Base-by-base conservation (phyloP, 2,888 invertebrate species). In the Nineta flava region DNA sequence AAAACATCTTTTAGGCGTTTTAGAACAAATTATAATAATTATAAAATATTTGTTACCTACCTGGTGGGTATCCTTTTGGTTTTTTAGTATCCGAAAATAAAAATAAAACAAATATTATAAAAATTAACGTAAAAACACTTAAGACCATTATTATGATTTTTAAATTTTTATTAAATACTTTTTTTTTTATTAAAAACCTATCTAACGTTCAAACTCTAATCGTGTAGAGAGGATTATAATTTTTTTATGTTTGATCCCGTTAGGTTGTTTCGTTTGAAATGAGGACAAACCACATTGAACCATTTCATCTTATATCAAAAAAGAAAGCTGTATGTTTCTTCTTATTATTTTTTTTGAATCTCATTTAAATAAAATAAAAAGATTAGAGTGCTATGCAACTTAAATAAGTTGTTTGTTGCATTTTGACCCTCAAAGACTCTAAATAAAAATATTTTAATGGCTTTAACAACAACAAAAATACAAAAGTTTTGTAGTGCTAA, bases 41-140 rank as follows among this genome's bases (percentile, higher is more conserved):
- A 45, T 44, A 15, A 43, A 48, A 32, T 32, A 42, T 9, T 31
- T 19, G 35, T 26, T n/a, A 17, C 31, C 12, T 63, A 74, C 75
- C 75, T 57, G 74, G 74, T 2, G 75, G 74, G 60, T 65, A 75
- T 48, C 67, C 66, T 53, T 59, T 63, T 1, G 75, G 74, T 56
- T 70, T 72, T 21, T 59, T 59, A 19, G 64, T 61, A 48, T 61
- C 58, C 41, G 51, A 48, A 34, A 56, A 50, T 31, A 57, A 42
- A 32, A 59, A 26, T 13, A 57, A 41, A 41, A 54, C 34, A 31
- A 56, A 35, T 43, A 54, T 26, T 49, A 56, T 47, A 46, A 56
- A 46, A 17, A 56, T 41, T 47, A 55, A 57, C 46, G 56, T 43
- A 34, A 57, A 43, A 35, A 57, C 38, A 41, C 21, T 31, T 7